Conservation (phyloP, 2,888 invertebrate species). For the Sthenelais limicola region DNA sequence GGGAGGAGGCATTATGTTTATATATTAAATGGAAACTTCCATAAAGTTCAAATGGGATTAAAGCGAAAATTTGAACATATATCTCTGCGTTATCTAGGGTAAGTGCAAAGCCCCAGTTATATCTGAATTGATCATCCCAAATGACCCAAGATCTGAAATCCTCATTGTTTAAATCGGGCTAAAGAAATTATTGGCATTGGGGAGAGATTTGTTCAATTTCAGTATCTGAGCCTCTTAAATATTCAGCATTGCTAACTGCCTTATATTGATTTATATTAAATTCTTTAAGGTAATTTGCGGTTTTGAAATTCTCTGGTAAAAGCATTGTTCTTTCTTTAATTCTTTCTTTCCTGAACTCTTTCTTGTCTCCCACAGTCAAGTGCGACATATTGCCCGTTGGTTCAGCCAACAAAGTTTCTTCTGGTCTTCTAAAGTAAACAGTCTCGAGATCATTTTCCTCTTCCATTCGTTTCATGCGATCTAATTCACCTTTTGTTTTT, state of each 20-base stretch:
- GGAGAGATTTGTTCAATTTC: too few species aligned
- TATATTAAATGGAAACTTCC: too few species aligned
- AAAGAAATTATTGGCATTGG: too few species aligned
- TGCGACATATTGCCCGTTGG: constrained; percentile 7
- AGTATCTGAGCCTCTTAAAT: too few species aligned
- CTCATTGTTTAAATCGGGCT: too few species aligned
- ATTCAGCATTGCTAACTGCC: background rate
- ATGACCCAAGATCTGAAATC: too few species aligned
- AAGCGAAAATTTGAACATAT: too few species aligned
- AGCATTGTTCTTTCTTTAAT: constrained; percentile 31
- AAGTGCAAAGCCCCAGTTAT: too few species aligned
- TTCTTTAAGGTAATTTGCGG: constrained; percentile 27
- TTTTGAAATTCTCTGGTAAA: constrained; percentile 31
- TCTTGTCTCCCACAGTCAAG: constrained; percentile 11
- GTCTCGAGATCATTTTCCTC: background rate
- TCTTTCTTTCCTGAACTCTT: constrained; percentile 14
- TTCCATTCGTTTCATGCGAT: constrained; percentile 9
- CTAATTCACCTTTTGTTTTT: constrained; percentile 7
- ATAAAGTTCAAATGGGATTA: too few species aligned
- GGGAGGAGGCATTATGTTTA: too few species aligned
- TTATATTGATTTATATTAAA: background rate
- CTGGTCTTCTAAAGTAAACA: background rate
- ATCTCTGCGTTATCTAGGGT: too few species aligned
- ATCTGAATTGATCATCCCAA: too few species aligned
- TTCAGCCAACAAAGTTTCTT: constrained; percentile 4